Conservation (phyloP, 2,797 vertebrate species). For the Tapera naevia region DNA sequence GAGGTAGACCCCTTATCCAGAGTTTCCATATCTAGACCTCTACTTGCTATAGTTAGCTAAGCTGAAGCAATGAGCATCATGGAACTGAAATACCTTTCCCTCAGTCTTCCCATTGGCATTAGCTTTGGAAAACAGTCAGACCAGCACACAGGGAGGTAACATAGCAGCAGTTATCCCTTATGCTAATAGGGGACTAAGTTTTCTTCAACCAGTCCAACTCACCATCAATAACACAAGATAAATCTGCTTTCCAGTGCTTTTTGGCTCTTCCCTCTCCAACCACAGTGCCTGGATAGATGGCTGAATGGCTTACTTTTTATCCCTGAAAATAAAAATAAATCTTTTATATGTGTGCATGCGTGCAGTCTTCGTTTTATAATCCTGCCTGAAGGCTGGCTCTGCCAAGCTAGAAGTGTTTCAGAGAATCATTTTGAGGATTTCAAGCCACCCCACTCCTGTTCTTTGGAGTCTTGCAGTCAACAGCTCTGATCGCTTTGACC, state of each 20-base stretch:
- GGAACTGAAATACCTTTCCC: not conserved
- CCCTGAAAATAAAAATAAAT: not conserved
- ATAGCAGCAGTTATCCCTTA: not conserved
- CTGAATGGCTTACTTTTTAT: not conserved
- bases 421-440: not conserved
- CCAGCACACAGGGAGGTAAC: not conserved
- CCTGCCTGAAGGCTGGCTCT: not conserved
- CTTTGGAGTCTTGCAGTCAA: not conserved
- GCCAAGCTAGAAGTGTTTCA: not conserved
- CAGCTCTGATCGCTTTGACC: not conserved
- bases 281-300: not conserved
- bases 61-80: accelerated
- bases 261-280: conserved; percentile 1
- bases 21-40: not conserved
- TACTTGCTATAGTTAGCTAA: not conserved
- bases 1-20: not conserved
- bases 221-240: not conserved
- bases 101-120: not conserved
- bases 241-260: not conserved
- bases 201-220: not conserved
- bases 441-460: not conserved
- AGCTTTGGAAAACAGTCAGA: not conserved
- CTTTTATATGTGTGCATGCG: not conserved
- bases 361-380: not conserved
- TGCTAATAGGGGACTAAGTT: not conserved